Evolutionary conservation across 2,113 vertebrate genomes (phyloP).

Genomic region (Scomber colias): DNA sequence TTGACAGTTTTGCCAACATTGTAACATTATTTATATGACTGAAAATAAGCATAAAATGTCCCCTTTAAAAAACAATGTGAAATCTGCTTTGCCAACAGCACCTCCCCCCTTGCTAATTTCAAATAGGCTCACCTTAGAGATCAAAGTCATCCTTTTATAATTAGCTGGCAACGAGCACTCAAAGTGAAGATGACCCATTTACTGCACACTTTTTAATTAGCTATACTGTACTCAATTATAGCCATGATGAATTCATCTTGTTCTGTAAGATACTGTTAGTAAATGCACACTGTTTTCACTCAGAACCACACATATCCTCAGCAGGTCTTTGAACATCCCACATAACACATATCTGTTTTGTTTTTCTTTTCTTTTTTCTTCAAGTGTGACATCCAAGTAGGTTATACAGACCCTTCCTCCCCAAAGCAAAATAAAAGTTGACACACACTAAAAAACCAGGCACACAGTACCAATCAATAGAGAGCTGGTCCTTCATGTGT

Average conservation of each 20-base stretch:
- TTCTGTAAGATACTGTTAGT: constrained; percentile 43
- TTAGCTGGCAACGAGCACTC: constrained; percentile 64
- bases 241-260: constrained; percentile 44
- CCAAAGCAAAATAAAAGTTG: constrained; percentile 46
- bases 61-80: constrained; percentile 5
- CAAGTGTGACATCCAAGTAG: constrained; percentile 12
- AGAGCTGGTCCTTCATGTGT: constrained; percentile 26
- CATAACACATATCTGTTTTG: background rate
- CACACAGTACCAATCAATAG: constrained; percentile 40
- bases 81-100: constrained; percentile 14
- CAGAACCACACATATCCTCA: background rate
- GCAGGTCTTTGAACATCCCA: constrained; percentile 33
- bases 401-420: background rate
- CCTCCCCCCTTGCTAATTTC: constrained; percentile 40
- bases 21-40: no score
- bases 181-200: constrained; percentile 76
- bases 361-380: constrained; percentile 9
- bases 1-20: no score
- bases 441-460: constrained; percentile 20
- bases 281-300: constrained; percentile 5
- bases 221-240: constrained; percentile 71
- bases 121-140: constrained; percentile 69
- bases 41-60: no score
- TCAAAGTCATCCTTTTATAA: constrained; percentile 67
- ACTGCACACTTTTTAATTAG: constrained; percentile 67